A percentile compares a stretch with the other conserved stretches of the same genome.
Conservation (phyloP, 2,113 vertebrate species). For the Tragelaphus imberbis region DNA sequence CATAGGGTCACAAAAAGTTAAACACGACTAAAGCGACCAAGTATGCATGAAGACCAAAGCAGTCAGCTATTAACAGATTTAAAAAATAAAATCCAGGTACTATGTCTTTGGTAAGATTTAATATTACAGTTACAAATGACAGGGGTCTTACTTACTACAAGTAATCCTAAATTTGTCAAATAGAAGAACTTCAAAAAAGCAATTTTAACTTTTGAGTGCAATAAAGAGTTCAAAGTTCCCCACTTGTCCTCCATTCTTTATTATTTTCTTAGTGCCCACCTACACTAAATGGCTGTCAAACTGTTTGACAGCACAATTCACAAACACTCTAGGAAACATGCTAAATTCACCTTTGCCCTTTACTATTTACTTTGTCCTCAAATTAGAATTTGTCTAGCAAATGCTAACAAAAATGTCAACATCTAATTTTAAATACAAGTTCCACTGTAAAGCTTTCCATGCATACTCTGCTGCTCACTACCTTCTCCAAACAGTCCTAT, state of each 20-base stretch:
- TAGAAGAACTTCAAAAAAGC: not conserved
- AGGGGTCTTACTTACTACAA: not conserved
- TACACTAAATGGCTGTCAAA: not conserved
- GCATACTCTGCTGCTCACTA: not conserved
- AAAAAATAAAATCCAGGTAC: not conserved
- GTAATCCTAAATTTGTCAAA: not conserved
- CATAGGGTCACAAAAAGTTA: not conserved
- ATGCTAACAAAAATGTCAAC: not conserved
- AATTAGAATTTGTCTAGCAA: not conserved
- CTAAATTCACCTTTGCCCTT: not conserved
- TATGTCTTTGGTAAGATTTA: not conserved
- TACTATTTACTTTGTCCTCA: not conserved
- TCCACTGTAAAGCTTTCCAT: not conserved
- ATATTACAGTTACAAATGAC: not conserved
- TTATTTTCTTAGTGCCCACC: not conserved
- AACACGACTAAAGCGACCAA: not conserved
- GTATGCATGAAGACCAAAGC: not conserved
- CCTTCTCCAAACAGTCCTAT: not conserved
- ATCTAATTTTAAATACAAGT: not conserved
- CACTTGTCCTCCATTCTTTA: not conserved
- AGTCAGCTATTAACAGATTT: not conserved
- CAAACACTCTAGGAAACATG: not conserved
- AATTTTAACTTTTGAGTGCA: conserved; percentile 9
- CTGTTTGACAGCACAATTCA: not conserved
- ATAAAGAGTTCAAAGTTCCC: not conserved